Conservation (phyloP, 2,797 vertebrate species). For the Spinus pinus region DNA sequence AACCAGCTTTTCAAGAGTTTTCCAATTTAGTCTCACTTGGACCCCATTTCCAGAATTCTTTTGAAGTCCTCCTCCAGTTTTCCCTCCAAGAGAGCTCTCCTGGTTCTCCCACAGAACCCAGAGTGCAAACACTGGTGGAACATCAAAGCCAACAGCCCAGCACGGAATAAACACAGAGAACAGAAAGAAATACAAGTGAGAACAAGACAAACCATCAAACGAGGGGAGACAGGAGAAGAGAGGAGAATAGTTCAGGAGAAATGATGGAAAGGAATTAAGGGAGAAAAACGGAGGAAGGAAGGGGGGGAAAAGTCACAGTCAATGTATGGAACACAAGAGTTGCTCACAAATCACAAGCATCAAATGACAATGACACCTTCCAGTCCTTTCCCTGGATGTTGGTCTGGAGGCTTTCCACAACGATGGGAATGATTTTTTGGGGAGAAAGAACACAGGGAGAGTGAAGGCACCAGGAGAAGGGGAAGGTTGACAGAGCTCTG, state of each 20-base stretch:
- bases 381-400: slow-evolving; percentile 23
- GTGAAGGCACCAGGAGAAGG: neutral
- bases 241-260: neutral
- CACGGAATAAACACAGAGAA: neutral
- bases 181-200: neutral
- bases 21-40: neutral
- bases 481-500: neutral
- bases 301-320: neutral
- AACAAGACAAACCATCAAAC: slow-evolving; percentile 8
- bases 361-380: slow-evolving; percentile 21
- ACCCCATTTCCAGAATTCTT: neutral
- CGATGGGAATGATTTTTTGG: slow-evolving; percentile 43
- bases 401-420: slow-evolving; percentile 59
- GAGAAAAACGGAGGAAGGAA: neutral
- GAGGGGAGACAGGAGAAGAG: neutral
- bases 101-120: slow-evolving; percentile 6
- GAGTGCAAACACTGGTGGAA: slow-evolving; percentile 44
- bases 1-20: neutral
- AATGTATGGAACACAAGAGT: neutral
- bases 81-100: neutral
- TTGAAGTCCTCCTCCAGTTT: neutral
- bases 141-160: slow-evolving; percentile 31
- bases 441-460: neutral
- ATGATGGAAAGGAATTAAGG: neutral
- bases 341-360: slow-evolving; percentile 53